Percentiles rank a stretch among this genome's conserved stretches.
These are phyloP conservation scores for Carcinoscorpius rotundicauda DNA, from an alignment of 1,140 invertebrate genomes.

Conservation along the genomic window DNA sequence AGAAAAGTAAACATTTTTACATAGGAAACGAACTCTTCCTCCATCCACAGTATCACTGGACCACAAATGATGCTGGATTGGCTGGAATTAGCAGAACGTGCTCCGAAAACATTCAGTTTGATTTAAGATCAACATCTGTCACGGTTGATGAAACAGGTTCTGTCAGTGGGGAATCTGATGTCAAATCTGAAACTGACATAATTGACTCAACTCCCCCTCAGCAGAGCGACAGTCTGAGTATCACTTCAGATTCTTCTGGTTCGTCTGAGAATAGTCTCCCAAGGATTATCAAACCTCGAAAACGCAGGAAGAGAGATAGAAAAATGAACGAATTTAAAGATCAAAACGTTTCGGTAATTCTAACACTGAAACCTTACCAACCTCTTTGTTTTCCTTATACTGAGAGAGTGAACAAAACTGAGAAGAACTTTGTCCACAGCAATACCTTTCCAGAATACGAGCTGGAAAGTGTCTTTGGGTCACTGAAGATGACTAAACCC, in stretches of 20 bases:
- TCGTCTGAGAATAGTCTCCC: slow-evolving; percentile 62
- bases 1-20: slow-evolving; percentile 9
- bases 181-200: too few relatives aligned
- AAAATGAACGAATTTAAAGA: slow-evolving; percentile 40
- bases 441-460: too few relatives aligned
- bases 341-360: slow-evolving; percentile 19
- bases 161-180: too few relatives aligned
- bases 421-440: too few relatives aligned
- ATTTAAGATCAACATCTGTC: too few relatives aligned
- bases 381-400: slow-evolving; percentile 30
- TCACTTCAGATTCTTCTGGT: slow-evolving; percentile 52
- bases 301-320: slow-evolving; percentile 55
- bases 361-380: slow-evolving; percentile 33
- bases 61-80: too few relatives aligned
- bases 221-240: slow-evolving; percentile 11
- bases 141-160: too few relatives aligned
- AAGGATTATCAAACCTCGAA: slow-evolving; percentile 73
- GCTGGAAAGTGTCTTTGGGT: too few relatives aligned
- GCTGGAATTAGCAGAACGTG: too few relatives aligned
- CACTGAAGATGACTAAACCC: too few relatives aligned
- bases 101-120: too few relatives aligned
- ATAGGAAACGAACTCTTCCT: slow-evolving; percentile 1
- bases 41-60: too few relatives aligned
- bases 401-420: slow-evolving; percentile 12
- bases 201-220: background rate